phyloP scores from a whole-genome alignment of 2,888 invertebrate species.

The Drosophila phalerata region DNA sequence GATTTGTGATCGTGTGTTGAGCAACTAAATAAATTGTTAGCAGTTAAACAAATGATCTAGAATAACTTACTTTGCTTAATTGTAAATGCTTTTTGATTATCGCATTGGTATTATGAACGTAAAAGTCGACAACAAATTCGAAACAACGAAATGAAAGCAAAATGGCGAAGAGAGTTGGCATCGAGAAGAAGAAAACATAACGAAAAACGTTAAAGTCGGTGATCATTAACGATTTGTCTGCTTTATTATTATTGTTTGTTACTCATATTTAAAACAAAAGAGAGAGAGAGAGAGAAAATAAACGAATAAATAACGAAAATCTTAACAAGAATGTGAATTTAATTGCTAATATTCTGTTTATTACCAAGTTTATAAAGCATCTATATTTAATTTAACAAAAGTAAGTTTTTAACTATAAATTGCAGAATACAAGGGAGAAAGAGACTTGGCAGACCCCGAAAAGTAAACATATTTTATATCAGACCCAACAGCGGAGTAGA shows the following conservation, averaged over 20 bases:
- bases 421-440: too few species aligned
- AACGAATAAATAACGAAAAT: slow-evolving; percentile 29
- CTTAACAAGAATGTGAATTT: slow-evolving; percentile 44
- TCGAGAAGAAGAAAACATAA: slow-evolving; percentile 62
- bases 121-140: slow-evolving; percentile 62
- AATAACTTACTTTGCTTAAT: slow-evolving; percentile 77
- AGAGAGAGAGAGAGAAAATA: background rate
- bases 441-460: too few species aligned
- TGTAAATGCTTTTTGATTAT: slow-evolving; percentile 71
- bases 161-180: slow-evolving; percentile 62
- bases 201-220: slow-evolving; percentile 39
- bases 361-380: too few species aligned
- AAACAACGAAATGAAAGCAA: slow-evolving; percentile 62
- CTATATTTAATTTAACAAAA: too few species aligned
- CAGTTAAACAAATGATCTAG: slow-evolving; percentile 55
- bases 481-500: too few species aligned
- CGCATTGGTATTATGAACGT: slow-evolving; percentile 55
- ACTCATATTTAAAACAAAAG: background rate
- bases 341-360: background rate
- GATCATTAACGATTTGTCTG: slow-evolving; percentile 51
- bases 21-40: slow-evolving; percentile 62
- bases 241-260: slow-evolving; percentile 17
- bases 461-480: too few species aligned
- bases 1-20: slow-evolving; percentile 10
- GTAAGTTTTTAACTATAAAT: too few species aligned